Evolutionary conservation across 2,888 invertebrate genomes (phyloP).

Genomic region (Agrochola lota): DNA sequence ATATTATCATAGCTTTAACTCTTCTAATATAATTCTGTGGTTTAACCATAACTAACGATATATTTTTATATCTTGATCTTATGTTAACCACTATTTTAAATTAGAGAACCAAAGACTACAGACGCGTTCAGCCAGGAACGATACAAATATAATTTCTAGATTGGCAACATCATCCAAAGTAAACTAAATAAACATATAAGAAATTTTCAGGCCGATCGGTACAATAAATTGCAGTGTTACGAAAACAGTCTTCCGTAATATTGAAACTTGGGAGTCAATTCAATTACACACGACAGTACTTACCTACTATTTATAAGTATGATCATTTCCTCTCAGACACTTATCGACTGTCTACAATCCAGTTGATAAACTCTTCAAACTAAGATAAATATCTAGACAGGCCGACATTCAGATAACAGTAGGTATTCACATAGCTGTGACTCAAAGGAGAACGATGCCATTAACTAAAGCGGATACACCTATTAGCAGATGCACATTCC

Average conservation of each 20-base stretch:
- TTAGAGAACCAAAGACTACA: background rate
- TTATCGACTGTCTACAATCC: constrained; percentile 10
- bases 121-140: background rate
- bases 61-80: background rate
- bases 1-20: background rate
- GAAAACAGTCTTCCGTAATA: background rate
- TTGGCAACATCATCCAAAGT: background rate
- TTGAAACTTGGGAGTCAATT: background rate
- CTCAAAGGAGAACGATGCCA: constrained; percentile 52
- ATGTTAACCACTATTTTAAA: background rate
- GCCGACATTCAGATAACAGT: constrained; percentile 30
- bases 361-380: constrained; percentile 32
- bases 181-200: background rate
- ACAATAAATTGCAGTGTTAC: background rate
- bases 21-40: background rate
- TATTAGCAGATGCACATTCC: constrained; percentile 61
- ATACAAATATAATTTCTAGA: background rate
- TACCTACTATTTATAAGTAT: background rate
- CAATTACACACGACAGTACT: background rate
- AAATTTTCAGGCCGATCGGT: background rate
- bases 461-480: constrained; percentile 48
- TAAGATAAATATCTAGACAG: constrained; percentile 36
- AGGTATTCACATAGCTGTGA: constrained; percentile 37
- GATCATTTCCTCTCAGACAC: constrained; percentile 3
- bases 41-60: background rate